A percentile compares a stretch with the other conserved stretches of the same genome.
phyloP scores from a whole-genome alignment of 2,797 vertebrate species.

The Mormyrus proboscirostris region DNA sequence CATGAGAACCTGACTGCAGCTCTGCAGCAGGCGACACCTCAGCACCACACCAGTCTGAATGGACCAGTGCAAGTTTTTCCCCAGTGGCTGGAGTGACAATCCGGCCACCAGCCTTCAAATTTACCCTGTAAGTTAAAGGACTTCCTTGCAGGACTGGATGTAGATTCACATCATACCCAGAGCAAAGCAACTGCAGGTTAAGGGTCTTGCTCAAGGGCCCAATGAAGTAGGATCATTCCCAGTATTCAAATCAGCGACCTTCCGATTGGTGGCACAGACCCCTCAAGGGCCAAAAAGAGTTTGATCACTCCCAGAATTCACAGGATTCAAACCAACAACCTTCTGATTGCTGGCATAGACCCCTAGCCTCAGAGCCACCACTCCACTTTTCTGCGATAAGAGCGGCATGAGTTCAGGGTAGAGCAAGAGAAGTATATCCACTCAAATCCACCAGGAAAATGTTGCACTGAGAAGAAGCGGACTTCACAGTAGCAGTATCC shows the following conservation, averaged over 20 bases:
- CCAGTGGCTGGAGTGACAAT: background rate
- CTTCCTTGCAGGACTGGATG: background rate
- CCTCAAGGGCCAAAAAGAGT: background rate
- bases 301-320: background rate
- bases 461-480: too few species aligned
- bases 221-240: background rate
- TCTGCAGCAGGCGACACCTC: background rate
- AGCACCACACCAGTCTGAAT: background rate
- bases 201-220: background rate
- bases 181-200: background rate
- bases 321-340: too few species aligned
- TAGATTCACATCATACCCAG: too few species aligned
- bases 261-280: too few species aligned
- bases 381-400: background rate
- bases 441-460: background rate
- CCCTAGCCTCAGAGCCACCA: background rate
- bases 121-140: background rate
- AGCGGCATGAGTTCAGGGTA: background rate
- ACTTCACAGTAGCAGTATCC: background rate
- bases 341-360: background rate
- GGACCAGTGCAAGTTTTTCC: background rate
- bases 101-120: background rate
- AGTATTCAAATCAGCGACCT: background rate
- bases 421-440: background rate
- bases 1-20: background rate